Percentiles rank a stretch among this genome's conserved stretches.
Evolutionary conservation across 2,113 vertebrate genomes (phyloP).

Genomic region (Phylloscopus trochilus): DNA sequence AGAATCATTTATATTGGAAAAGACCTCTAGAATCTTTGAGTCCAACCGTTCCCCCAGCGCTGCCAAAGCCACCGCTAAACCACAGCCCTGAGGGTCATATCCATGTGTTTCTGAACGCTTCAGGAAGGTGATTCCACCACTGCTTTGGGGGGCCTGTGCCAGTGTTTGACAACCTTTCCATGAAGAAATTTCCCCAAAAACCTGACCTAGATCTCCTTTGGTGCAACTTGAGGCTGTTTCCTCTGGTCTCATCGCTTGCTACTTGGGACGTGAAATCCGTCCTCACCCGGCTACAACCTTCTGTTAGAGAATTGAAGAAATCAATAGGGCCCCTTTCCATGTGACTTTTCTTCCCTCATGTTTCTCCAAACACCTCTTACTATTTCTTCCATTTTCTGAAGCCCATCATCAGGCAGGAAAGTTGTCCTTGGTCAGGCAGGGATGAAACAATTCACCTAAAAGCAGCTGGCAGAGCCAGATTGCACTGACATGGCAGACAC

Average conservation of each 20-base stretch:
- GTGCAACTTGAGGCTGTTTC: not conserved
- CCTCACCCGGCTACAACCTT: rapidly evolving
- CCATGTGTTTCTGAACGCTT: not conserved
- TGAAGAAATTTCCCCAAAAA: not conserved
- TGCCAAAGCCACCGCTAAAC: too few species aligned
- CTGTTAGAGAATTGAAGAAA: not conserved
- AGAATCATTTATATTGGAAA: not conserved
- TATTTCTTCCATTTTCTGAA: not conserved
- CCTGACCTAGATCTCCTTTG: not conserved
- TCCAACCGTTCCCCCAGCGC: not conserved
- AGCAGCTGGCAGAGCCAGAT: not conserved
- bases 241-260: not conserved
- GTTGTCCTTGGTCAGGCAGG: not conserved
- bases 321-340: not conserved
- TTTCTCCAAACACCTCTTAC: not conserved
- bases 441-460: not conserved
- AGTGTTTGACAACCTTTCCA: not conserved
- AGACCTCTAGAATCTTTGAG: not conserved
- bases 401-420: not conserved
- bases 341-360: not conserved
- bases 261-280: rapidly evolving
- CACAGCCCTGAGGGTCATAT: too few species aligned
- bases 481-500: rapidly evolving
- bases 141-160: not conserved
- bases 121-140: not conserved